Percentiles rank a stretch among this genome's conserved stretches.
Conservation (phyloP, 2,888 invertebrate genomes). For the Leptarthrus brevirostris region DNA sequence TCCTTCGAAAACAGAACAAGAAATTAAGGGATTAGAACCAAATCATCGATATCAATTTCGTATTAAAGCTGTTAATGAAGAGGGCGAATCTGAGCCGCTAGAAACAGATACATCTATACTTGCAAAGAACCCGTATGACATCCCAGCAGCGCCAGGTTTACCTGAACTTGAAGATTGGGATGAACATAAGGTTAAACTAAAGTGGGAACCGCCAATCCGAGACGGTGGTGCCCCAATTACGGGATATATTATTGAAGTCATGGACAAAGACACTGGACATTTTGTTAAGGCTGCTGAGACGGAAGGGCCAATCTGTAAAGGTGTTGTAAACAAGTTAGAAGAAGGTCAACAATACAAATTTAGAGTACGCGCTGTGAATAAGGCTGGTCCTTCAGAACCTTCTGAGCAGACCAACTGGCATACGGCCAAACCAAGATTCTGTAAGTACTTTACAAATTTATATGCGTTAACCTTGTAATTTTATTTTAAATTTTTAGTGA, state of each 20-base stretch:
- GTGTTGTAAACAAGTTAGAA: constrained; percentile 88
- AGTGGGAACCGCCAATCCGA: constrained; percentile 90
- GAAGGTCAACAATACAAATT: constrained; percentile 97
- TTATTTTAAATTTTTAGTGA: constrained; percentile 73
- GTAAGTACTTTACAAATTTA: constrained; percentile 71
- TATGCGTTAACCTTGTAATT: not conserved
- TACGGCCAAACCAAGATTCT: constrained; percentile 86
- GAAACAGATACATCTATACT: constrained; percentile 88
- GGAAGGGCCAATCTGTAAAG: constrained; percentile 84
- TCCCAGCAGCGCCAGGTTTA: constrained; percentile 87
- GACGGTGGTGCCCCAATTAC: constrained; percentile 95
- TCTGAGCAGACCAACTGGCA: constrained; percentile 93
- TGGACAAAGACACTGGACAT: constrained; percentile 86
- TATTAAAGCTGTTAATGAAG: constrained; percentile 95
- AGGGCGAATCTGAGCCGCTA: constrained; percentile 96
- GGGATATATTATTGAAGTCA: constrained; percentile 91
- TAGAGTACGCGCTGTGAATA: constrained; percentile 92
- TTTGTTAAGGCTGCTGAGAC: constrained; percentile 89
- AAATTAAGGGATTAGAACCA: constrained; percentile 87
- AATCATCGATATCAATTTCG: constrained; percentile 98
- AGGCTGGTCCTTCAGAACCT: constrained; percentile 92
- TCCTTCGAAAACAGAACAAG: constrained; percentile 83
- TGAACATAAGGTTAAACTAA: constrained; percentile 88
- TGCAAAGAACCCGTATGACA: constrained; percentile 97
- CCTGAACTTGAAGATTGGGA: constrained; percentile 93